Base-by-base conservation (phyloP, 2,888 invertebrate species). In the Hesperia comma region DNA sequence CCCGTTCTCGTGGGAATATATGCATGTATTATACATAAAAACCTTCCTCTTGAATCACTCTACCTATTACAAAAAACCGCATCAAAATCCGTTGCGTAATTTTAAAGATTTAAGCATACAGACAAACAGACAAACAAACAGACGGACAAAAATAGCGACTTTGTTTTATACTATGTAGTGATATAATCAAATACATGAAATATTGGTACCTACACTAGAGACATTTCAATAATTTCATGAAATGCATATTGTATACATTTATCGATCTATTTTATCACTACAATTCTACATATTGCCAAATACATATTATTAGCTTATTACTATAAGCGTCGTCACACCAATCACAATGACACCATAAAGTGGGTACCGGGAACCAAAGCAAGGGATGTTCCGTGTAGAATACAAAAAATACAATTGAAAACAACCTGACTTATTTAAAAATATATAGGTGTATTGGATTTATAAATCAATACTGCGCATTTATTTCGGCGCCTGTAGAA, bases 251-350 rank as follows among this genome's bases (percentile, higher is more conserved):
- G 46, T 63, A 56, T 56, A 63, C 43, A 33, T 49, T 56, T 63
- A 56, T 60, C 56, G 61, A 67, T 49, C 40, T 57, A 43, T 46
- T 15, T 60, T 43, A 68, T 41, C 15, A 64, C 55, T 68, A 54
- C 53, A 40, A 17, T 69, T 71, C 72, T 71, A 73, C 71, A 71
- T 76, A 80, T 80, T 77, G 72, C 79, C 81, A 80, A 78, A 76
- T 83, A 82, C 76, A 78, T 75, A 56, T 78, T 84, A 74, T 57
- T 57, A 41, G 19, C 75, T 80, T 77, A 80, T 58, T 71, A 70
- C 87, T 90, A 90, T 90, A 91, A 91, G 91, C 91, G 90, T 90
- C 84, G 82, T 90, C 82, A 91, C 90, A 90, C 84, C 88, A 84
- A 91, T 89, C 88, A 91, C 86, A 85, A 63, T 17, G 56, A 63